Evolutionary conservation across 2,113 vertebrate species (phyloP), one percentile per base, ranked within the genome.

Genomic region (Myiagra hebetior): DNA sequence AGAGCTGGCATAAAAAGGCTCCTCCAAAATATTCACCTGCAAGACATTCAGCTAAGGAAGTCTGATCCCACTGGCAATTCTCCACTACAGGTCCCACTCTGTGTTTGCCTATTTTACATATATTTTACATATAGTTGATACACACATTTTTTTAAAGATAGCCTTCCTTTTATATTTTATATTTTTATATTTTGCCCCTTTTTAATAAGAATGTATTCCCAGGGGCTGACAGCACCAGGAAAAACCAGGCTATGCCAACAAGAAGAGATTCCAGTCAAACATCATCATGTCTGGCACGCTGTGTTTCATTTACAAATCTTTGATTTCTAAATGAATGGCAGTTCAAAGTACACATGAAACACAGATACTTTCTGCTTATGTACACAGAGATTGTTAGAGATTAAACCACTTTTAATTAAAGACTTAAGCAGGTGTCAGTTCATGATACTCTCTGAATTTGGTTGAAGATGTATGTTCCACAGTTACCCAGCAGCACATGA

Each of bases 401-500:
- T 96, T 93, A 95, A 92, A 88, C 47, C 49, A 52, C 50, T 89
- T 84, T 91, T 96, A 97, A 97, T 97, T 96, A 97, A 93, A 97
- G 94, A 83, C 79, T 93, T 81, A 56, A 91, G 93, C 94, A 95
- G 93, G 93, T 96, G 94, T 95, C 92, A 75, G 78, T 95, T 83
- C 4, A 11, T 35, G 89, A 89, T 62, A 57, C 62, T 85, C 85
- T 86, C 85, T 94, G 88, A 91, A 82, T 95, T 89, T 68, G 91
- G 74, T 91, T 94, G 70, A 21, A 72, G 91, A 91, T 62, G 31
- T 0, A 56, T 31, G 70, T 64, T 77, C 77, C 87, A 35, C 7
- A 74, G 89, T 73, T 91, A 77, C 55, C 50, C 77, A 77, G 78
- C 89, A 94, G 92, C 7, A 3, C 52, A 37, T 95, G 21, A 88